Evolutionary conservation across 2,113 vertebrate genomes (phyloP).

Genomic region (Eublepharis macularius): DNA sequence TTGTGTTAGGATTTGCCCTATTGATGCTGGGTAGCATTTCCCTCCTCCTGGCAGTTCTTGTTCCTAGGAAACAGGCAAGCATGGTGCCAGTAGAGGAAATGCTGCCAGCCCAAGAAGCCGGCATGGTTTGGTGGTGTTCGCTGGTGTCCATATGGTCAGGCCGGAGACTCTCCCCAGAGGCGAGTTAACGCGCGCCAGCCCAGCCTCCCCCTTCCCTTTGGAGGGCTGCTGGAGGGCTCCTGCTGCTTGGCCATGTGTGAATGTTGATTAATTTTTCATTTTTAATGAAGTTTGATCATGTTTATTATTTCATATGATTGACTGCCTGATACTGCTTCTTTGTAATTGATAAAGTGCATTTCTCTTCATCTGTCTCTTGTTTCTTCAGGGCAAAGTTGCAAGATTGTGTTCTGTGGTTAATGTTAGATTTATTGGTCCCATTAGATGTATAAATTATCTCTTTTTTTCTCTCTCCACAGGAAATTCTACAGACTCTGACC

Average conservation of each 20-base stretch:
- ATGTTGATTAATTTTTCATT: conserved; percentile 88
- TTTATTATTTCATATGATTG: conserved; percentile 85
- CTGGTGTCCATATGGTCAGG: conserved; percentile 96
- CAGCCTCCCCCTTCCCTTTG: conserved; percentile 81
- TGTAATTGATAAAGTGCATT: conserved; percentile 87
- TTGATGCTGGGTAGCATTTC: conserved; percentile 72
- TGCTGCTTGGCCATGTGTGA: conserved; percentile 84
- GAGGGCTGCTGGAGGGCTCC: conserved; percentile 80
- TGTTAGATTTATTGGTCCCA: conserved; percentile 92
- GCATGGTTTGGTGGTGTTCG: conserved; percentile 87
- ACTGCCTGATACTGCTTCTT: conserved; percentile 78
- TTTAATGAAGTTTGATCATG: conserved; percentile 88
- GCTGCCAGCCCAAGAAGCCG: conserved; percentile 87
- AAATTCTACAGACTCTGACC: conserved; percentile 90
- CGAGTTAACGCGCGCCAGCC: conserved; percentile 93
- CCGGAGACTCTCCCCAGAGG: conserved; percentile 88
- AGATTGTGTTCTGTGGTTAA: conserved; percentile 86
- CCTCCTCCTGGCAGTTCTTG: conserved; percentile 84
- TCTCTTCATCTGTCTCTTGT: conserved; percentile 88
- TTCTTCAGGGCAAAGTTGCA: conserved; percentile 83
- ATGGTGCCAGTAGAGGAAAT: conserved; percentile 82
- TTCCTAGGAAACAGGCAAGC: conserved; percentile 89
- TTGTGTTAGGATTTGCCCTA: conserved; percentile 70
- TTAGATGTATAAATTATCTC: conserved; percentile 92
- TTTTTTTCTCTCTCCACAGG: conserved; percentile 77